Percentiles rank a stretch among this genome's conserved stretches.
These are phyloP conservation scores for Aptenodytes forsteri DNA, from an alignment of 2,113 vertebrate species.

Conservation along the genomic window DNA sequence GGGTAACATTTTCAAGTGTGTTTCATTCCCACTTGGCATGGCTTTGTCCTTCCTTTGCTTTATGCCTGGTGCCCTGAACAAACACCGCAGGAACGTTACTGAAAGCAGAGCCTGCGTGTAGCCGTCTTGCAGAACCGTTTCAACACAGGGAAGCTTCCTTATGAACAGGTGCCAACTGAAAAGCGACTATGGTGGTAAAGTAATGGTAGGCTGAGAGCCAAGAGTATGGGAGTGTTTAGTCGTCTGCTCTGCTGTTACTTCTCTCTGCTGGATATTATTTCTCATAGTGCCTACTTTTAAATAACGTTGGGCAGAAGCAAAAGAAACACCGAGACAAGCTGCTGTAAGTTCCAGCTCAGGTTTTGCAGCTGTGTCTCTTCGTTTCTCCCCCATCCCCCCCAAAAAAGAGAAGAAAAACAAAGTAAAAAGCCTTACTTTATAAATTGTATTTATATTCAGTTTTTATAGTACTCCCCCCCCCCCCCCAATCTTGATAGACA, in stretches of 20 bases:
- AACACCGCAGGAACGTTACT: background rate
- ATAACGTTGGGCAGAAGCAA: background rate
- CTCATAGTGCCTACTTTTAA: background rate
- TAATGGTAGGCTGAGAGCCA: background rate
- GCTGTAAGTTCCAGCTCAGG: background rate
- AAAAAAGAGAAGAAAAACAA: background rate
- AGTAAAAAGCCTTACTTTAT: background rate
- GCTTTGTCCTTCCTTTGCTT: background rate
- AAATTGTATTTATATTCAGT: background rate
- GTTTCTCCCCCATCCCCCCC: background rate
- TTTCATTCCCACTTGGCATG: background rate
- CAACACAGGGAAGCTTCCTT: background rate
- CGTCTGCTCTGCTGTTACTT: background rate
- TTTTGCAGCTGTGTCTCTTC: background rate
- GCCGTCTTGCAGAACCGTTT: background rate
- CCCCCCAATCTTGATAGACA: fast-evolving
- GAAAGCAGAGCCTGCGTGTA: fast-evolving
- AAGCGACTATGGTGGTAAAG: background rate
- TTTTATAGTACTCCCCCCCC: background rate
- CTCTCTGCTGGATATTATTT: background rate
- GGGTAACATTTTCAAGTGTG: background rate
- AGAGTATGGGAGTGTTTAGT: background rate
- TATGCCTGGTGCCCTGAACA: background rate
- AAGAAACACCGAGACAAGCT: background rate
- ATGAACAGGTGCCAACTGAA: background rate